phyloP scores from a whole-genome alignment of 2,113 vertebrate genomes.

The Eublepharis macularius region DNA sequence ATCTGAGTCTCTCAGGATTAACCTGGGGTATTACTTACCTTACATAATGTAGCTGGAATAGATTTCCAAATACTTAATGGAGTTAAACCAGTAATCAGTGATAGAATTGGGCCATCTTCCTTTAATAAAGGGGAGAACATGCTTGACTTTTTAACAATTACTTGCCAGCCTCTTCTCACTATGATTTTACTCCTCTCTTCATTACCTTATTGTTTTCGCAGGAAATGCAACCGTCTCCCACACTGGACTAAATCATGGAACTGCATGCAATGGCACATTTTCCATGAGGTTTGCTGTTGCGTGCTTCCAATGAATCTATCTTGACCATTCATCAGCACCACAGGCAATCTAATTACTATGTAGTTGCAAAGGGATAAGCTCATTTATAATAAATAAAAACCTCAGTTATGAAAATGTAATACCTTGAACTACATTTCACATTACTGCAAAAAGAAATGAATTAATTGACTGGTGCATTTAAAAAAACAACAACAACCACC shows the following conservation, averaged over 20 bases:
- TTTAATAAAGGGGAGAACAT: neutral
- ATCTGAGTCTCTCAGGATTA: neutral
- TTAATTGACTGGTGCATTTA: slow-evolving; percentile 72
- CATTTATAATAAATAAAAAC: slow-evolving; percentile 74
- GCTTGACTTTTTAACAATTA: neutral
- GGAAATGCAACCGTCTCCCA: neutral
- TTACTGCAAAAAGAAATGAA: slow-evolving; percentile 72
- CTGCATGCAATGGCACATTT: slow-evolving; percentile 33
- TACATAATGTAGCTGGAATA: neutral
- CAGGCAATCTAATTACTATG: slow-evolving; percentile 79
- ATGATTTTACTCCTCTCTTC: neutral
- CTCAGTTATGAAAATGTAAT: slow-evolving; percentile 76
- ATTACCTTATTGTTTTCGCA: neutral
- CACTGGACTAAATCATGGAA: neutral
- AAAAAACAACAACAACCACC: slow-evolving; percentile 30
- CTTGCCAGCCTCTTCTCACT: accelerated
- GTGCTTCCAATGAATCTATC: slow-evolving; percentile 64
- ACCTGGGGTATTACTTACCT: neutral
- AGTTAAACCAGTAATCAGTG: neutral
- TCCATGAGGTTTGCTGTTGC: slow-evolving; percentile 17
- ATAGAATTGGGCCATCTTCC: accelerated
- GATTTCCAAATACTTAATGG: neutral
- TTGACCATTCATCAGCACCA: slow-evolving; percentile 75
- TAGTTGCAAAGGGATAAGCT: slow-evolving; percentile 74
- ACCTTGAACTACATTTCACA: slow-evolving; percentile 73